These are phyloP conservation scores for Papio anubis DNA, from an alignment of 2,113 vertebrate species.

Conservation along the genomic window DNA sequence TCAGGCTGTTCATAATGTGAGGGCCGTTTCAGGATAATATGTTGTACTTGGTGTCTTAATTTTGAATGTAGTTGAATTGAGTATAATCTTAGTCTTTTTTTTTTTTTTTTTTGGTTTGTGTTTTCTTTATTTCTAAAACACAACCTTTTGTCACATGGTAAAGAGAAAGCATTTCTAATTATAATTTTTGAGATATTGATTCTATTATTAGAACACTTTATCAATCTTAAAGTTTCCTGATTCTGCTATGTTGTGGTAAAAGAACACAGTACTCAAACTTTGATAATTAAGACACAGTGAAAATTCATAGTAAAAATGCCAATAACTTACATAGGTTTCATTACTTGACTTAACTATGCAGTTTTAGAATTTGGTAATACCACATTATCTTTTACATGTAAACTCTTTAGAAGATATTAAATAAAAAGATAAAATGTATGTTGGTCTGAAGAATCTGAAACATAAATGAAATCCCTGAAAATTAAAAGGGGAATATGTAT, in stretches of 20 bases:
- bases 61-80: conserved; percentile 45
- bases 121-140: conserved; percentile 15
- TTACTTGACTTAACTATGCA: conserved; percentile 6
- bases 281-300: background rate
- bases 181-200: background rate
- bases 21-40: background rate
- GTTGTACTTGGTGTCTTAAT: background rate
- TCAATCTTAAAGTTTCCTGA: background rate
- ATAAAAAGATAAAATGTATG: background rate
- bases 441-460: background rate
- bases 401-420: conserved; percentile 15
- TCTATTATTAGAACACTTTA: background rate
- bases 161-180: conserved; percentile 7
- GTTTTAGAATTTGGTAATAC: conserved; percentile 12
- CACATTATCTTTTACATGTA: background rate
- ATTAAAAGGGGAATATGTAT: conserved; percentile 14
- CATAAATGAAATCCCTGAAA: conserved; percentile 2
- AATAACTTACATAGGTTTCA: background rate
- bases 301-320: background rate
- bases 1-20: background rate
- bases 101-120: background rate
- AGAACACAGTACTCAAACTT: background rate
- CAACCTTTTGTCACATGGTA: background rate
- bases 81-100: background rate
- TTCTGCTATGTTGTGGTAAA: background rate